Evolutionary conservation across 37 sponge, comb jelly and placozoan genomes (phyloP).

Genomic region (Halisarca cf. caerulea): DNA sequence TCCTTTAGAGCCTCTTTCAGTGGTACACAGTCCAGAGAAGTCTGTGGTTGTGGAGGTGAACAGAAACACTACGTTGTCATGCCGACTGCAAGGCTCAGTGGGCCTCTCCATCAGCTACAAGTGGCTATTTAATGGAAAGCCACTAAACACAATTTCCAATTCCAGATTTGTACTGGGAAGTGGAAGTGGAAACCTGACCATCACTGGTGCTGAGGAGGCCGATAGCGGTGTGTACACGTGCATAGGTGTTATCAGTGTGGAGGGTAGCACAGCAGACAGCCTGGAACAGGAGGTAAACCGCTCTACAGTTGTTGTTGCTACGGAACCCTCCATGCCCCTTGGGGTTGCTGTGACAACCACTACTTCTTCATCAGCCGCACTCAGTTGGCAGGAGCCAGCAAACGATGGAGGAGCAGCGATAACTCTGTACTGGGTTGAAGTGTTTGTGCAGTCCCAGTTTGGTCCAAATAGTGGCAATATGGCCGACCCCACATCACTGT

Average conservation of each 20-base stretch:
- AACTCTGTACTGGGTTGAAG: background rate
- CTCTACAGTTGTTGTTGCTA: background rate
- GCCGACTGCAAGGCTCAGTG: background rate
- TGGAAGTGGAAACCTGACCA: conserved; percentile 27
- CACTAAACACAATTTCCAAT: background rate
- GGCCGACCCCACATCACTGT: background rate
- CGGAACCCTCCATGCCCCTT: background rate
- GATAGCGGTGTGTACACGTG: conserved; percentile 14
- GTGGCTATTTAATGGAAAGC: background rate
- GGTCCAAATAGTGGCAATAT: background rate
- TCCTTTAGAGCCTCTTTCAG: background rate
- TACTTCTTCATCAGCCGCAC: background rate
- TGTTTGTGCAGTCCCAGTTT: background rate
- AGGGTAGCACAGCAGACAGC: background rate
- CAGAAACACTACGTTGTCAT: background rate
- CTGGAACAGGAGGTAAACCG: background rate
- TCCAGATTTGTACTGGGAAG: background rate
- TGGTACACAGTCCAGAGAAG: background rate
- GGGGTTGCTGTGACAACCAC: background rate
- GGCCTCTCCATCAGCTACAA: background rate
- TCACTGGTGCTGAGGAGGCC: background rate
- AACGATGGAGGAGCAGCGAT: background rate
- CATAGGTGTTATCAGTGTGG: background rate
- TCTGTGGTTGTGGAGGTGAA: background rate
- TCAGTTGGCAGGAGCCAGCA: background rate